Evolutionary conservation across 2,797 vertebrate genomes (phyloP).

Genomic region (Sebastolobus alascanus): DNA sequence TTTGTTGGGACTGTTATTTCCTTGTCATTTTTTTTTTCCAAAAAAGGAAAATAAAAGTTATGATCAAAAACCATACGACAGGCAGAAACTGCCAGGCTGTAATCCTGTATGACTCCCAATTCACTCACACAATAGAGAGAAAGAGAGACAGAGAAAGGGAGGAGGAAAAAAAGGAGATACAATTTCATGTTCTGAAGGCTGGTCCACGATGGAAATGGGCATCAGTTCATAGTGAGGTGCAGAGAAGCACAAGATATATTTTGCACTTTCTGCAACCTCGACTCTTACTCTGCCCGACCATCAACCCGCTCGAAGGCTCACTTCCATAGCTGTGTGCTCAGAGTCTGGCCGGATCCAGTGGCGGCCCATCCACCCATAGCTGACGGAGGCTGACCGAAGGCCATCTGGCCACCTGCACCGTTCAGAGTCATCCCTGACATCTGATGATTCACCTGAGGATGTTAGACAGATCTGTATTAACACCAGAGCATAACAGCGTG

Average conservation of each 20-base stretch:
- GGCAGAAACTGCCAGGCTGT: constrained; percentile 86
- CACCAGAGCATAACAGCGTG: background rate
- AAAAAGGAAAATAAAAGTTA: constrained; percentile 82
- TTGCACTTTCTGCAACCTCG: constrained; percentile 55
- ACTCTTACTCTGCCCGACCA: constrained; percentile 60
- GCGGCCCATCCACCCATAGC: constrained; percentile 91
- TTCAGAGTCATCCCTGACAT: constrained; percentile 93
- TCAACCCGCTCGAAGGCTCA: constrained; percentile 77
- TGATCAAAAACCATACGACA: constrained; percentile 79
- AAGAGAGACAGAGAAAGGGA: constrained; percentile 80
- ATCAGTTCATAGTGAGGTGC: constrained; percentile 82
- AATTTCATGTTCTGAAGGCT: constrained; percentile 78
- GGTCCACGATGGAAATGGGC: constrained; percentile 67
- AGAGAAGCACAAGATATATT: constrained; percentile 56
- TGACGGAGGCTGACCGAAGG: constrained; percentile 89
- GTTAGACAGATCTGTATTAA: constrained; percentile 5
- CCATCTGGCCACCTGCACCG: constrained; percentile 82
- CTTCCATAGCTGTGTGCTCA: constrained; percentile 98
- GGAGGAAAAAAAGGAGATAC: constrained; percentile 60
- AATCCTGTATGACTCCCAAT: constrained; percentile 86
- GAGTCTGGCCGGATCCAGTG: constrained; percentile 91
- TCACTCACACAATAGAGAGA: constrained; percentile 93
- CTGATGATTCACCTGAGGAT: constrained; percentile 92
- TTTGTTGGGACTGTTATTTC: constrained; percentile 78
- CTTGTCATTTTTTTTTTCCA: constrained; percentile 73